Conservation (phyloP, 2,888 invertebrate genomes). For the Drosophila demipolita region DNA sequence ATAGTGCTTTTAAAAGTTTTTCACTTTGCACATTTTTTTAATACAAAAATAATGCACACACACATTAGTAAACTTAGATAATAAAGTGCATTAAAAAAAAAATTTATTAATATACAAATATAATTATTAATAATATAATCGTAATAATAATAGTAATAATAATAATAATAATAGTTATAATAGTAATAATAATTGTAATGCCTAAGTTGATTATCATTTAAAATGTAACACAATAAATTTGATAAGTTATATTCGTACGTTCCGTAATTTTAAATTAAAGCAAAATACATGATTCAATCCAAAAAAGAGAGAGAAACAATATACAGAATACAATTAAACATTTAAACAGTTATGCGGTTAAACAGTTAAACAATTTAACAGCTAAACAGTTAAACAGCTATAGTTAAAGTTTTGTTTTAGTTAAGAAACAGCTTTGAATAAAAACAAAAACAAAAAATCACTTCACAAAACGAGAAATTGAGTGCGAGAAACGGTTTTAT, state of each 20-base stretch:
- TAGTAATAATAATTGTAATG: conserved; percentile 40
- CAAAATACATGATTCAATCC: conserved; percentile 50
- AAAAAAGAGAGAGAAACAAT: conserved; percentile 29
- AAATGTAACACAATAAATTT: conserved; percentile 72
- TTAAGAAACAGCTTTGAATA: conserved; percentile 15
- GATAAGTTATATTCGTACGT: conserved; percentile 61
- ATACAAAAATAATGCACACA: conserved; percentile 23
- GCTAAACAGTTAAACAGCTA: conserved; percentile 16
- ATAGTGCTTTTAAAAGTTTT: conserved; percentile 56
- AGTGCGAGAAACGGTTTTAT: not conserved
- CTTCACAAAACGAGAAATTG: conserved; percentile 24
- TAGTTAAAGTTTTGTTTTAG: not conserved
- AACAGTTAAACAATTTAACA: conserved; percentile 11
- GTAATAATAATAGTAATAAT: conserved; percentile 31
- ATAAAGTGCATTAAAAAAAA: conserved; percentile 29
- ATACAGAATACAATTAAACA: conserved; percentile 39
- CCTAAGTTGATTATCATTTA: conserved; percentile 60
- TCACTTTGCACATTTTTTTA: conserved; percentile 14
- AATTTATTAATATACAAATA: conserved; percentile 25
- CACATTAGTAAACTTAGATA: conserved; percentile 18
- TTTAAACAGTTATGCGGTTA: conserved; percentile 15
- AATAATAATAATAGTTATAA: conserved; percentile 28
- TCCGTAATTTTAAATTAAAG: conserved; percentile 49
- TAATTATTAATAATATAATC: conserved; percentile 22
- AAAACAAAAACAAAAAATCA: conserved; percentile 13